These are phyloP conservation scores for Isurus oxyrinchus DNA, from an alignment of 2,113 vertebrate genomes.

Conservation along the genomic window DNA sequence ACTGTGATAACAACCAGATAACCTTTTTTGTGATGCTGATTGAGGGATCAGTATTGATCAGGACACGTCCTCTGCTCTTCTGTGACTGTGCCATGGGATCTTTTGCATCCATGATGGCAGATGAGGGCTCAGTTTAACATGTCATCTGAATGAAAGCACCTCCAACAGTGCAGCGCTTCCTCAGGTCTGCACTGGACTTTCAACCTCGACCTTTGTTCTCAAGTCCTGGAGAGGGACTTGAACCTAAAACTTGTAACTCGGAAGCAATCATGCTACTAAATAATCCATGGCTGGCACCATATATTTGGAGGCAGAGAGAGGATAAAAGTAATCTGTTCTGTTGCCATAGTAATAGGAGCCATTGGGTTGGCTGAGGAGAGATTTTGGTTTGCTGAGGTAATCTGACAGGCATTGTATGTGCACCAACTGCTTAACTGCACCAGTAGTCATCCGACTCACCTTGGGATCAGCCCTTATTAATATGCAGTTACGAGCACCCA, in stretches of 20 bases:
- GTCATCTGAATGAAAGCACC: no score
- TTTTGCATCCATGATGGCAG: neutral
- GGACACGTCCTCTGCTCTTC: neutral
- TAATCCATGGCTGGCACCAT: no score
- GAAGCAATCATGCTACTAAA: neutral
- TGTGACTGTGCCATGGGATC: neutral
- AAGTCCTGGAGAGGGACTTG: neutral
- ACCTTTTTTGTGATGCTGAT: no score
- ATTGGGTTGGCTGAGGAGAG: neutral
- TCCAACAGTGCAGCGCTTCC: no score
- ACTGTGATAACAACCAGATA: no score
- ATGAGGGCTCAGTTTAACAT: neutral
- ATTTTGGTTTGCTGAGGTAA: neutral
- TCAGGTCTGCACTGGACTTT: no score
- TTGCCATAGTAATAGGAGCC: neutral
- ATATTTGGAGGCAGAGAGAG: neutral
- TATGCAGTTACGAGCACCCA: neutral
- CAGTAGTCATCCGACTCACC: neutral
- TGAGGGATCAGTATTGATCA: no score
- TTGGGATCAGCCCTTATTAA: neutral
- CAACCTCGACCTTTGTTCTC: neutral
- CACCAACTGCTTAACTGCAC: neutral
- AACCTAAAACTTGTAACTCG: neutral
- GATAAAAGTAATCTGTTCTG: neutral
- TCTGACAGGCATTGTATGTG: neutral